Conservation (phyloP, 2,888 invertebrate genomes). For the Camptogramma bilineatum region DNA sequence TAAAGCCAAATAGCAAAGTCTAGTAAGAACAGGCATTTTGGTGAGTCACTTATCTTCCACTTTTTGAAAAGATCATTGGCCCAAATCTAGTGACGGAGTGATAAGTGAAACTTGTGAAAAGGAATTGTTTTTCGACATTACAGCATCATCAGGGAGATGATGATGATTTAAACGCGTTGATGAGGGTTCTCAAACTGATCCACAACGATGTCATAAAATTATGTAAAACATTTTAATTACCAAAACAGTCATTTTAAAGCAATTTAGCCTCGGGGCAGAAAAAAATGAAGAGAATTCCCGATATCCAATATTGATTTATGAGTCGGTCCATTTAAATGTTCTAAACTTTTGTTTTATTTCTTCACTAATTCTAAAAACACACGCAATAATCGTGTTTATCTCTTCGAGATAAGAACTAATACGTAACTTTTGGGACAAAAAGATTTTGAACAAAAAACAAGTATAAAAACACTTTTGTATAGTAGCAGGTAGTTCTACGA, state of each 20-base stretch:
- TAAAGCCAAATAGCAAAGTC: too few species aligned
- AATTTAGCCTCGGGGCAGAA: constrained; percentile 30
- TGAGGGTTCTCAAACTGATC: too few species aligned
- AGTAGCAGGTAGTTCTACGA: constrained; percentile 68
- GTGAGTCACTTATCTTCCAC: too few species aligned
- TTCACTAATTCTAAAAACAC: constrained; percentile 34
- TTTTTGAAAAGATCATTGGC: too few species aligned
- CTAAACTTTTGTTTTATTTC: constrained; percentile 58
- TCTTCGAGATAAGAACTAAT: constrained; percentile 7
- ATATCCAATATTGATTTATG: constrained; percentile 64
- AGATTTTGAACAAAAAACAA: constrained; percentile 39
- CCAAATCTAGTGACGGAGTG: too few species aligned
- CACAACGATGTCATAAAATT: neutral
- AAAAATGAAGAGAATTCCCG: constrained; percentile 48
- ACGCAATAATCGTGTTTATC: constrained; percentile 6
- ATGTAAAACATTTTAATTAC: constrained; percentile 27
- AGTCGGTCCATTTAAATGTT: constrained; percentile 50
- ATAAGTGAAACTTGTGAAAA: too few species aligned
- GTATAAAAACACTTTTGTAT: constrained; percentile 53
- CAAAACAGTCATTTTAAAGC: constrained; percentile 34
- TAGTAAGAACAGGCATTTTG: too few species aligned
- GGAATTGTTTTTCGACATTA: too few species aligned
- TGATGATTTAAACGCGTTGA: too few species aligned
- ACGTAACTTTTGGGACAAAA: constrained; percentile 20
- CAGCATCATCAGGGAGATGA: too few species aligned